Conservation (phyloP, 1,140 invertebrate genomes). For the Drosophila mauritiana region DNA sequence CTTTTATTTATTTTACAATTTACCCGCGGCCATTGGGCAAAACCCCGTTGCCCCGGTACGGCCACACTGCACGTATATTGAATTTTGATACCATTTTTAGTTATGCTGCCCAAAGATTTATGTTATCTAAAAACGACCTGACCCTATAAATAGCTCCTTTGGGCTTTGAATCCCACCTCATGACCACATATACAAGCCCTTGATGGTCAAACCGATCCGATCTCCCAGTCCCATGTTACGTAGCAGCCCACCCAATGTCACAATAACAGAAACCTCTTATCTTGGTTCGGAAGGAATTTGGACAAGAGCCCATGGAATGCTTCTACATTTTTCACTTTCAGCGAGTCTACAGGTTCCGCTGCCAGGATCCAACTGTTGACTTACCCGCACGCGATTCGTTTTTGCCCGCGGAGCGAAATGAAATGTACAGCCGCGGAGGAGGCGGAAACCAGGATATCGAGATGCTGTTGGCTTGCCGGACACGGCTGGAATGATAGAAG, state of each 20-base stretch:
- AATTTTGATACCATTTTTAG: constrained; percentile 80
- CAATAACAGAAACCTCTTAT: constrained; percentile 36
- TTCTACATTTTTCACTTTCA: constrained; percentile 3
- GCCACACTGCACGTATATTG: constrained; percentile 55
- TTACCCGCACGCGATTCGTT: constrained; percentile 11
- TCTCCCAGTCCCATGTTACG: constrained; percentile 13
- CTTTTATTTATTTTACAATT: not conserved
- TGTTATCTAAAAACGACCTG: constrained; percentile 33
- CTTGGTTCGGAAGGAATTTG: constrained; percentile 13
- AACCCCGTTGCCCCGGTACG: constrained; percentile 1
- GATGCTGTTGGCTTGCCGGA: not conserved
- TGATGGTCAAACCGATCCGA: not conserved
- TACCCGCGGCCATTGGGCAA: not conserved
- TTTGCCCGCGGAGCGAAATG: constrained; percentile 7
- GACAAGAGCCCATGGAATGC: too few relatives aligned
- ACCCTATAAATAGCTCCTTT: constrained; percentile 3
- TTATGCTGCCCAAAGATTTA: constrained; percentile 57
- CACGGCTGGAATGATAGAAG: constrained; percentile 6
- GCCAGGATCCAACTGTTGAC: constrained; percentile 20
- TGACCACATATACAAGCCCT: not conserved
- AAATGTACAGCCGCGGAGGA: constrained; percentile 14
- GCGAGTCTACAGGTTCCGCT: not conserved
- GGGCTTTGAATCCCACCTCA: not conserved
- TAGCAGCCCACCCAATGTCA: constrained; percentile 24
- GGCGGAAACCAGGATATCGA: constrained; percentile 22